Conservation (phyloP, 2,113 vertebrate species). For the Etheostoma cragini region DNA sequence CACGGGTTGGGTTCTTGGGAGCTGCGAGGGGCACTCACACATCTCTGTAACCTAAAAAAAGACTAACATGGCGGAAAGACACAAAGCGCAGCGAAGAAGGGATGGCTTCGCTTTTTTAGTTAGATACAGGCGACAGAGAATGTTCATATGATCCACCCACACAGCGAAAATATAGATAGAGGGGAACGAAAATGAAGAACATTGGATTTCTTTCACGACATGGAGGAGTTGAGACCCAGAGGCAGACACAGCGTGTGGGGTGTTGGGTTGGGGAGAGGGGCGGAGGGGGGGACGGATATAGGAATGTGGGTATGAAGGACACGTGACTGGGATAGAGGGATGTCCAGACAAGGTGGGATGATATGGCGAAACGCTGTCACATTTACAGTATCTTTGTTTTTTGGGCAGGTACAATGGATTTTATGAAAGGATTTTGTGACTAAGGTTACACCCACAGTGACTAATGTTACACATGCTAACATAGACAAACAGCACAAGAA, state of each 20-base stretch:
- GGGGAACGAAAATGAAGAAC: slow-evolving; percentile 29
- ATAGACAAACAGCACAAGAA: slow-evolving; percentile 21
- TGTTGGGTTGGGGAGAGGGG: slow-evolving; percentile 15
- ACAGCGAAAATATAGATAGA: slow-evolving; percentile 20
- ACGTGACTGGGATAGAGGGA: slow-evolving; percentile 67
- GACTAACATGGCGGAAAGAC: slow-evolving; percentile 60
- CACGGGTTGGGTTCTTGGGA: slow-evolving; percentile 99
- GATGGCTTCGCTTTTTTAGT: slow-evolving; percentile 27
- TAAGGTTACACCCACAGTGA: slow-evolving; percentile 64
- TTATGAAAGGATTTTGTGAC: slow-evolving; percentile 59
- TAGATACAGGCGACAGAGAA: slow-evolving; percentile 19
- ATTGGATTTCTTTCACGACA: slow-evolving; percentile 54
- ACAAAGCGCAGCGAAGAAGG: slow-evolving; percentile 42
- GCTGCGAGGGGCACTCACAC: slow-evolving; percentile 96
- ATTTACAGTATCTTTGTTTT: slow-evolving; percentile 32
- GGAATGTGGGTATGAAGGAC: slow-evolving; percentile 73
- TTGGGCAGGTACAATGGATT: slow-evolving; percentile 47
- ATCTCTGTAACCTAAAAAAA: slow-evolving; percentile 75
- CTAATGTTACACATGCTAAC: slow-evolving; percentile 54
- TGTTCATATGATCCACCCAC: slow-evolving; percentile 43
- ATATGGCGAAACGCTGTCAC: slow-evolving; percentile 52
- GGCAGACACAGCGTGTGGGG: slow-evolving; percentile 49
- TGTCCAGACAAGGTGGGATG: slow-evolving; percentile 63
- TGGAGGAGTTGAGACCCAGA: slow-evolving; percentile 46
- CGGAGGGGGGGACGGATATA: slow-evolving; percentile 37